Evolutionary conservation across 2,888 invertebrate species (phyloP), one percentile per base, ranked within the genome.

Genomic region (Labia minor): DNA sequence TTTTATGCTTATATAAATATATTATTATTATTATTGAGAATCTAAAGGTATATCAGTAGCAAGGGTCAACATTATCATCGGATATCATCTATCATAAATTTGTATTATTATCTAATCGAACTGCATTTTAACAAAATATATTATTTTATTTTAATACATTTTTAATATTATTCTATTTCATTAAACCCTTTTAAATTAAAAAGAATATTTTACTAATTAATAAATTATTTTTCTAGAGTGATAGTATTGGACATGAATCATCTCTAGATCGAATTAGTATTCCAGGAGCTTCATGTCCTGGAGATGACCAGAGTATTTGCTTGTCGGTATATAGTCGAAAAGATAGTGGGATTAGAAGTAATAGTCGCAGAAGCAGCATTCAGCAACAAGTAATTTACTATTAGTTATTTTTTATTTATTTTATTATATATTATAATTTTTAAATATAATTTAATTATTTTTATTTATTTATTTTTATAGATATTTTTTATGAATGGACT

Each of bases 331-430:
- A 90, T 73, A 92, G 92, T 72, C 83, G 92, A 67, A 92, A 92
- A 78, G 92, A 92, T 77, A 92, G 92, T 1, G 92, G 92, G 11
- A 92, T 92, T 68, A 83, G 88, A 72, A 92, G 92, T 76, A 90
- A 89, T 67, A 92, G 92, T 72, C 82, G 92, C 1, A 82, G 92
- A 68, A 91, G 91, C 73, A 92, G 92, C 75, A 90, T 92, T 75
- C 89, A 89, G 73, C 90, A 90, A 73, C 90, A 91, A 85, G 90
- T 91, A 72, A 76, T 71, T 69, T 65, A 64, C 66, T 61, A 70
- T n/a, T 67, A 68, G 64, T 33, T 37, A 37, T 19, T 21, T 1
- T 65, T 33, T 14, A 21, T 14, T n/a, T 21, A 64, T 18, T 21
- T 8, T 21, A 64, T 19, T 19, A n/a, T 19, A 19, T 63, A n/a